Base-by-base conservation (phyloP, 1,140 invertebrate genomes). In the Tribolium madens region DNA sequence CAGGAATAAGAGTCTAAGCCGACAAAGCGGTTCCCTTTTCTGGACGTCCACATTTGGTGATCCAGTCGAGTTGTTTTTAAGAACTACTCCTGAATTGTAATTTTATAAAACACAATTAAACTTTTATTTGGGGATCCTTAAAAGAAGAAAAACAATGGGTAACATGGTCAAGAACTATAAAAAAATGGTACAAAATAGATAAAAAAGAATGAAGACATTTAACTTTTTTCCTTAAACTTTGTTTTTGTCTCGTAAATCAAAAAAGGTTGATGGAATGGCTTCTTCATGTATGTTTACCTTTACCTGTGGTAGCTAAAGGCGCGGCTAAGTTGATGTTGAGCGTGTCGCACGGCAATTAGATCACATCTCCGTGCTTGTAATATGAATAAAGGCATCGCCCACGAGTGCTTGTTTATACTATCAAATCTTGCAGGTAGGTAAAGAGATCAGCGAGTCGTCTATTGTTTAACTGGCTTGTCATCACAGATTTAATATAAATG, bases 311-410 rank as follows among this genome's bases (percentile, higher is more conserved):
- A 77, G 77, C 73, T 48, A 31, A 69, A 78, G 77, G 77, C 68
- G 77, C 77, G 77, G 73, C 53, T 69, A 75, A 42, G 68, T 75
- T 76, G 74, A 79, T 79, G 74, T 79, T 52, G 75, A 79, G 77
- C 78, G 78, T 79, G 78, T 79, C 78, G 71, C 69, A 79, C 78
- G 75, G 78, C 78, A 79, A 79, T 79, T 79, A 79, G 78, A 79
- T 79, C 78, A 79, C 78, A 79, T 79, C 78, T 76, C 17, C 69
- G 71, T 47, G 60, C 70, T 76, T 79, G 78, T 79, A 79, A 79
- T 76, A 79, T 79, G 78, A 79, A 79, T 79, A 69, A 33, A 15
- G 76, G 70, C 57, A 72, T 79, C 78, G 75, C 78, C 78, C 75
- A 79, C 77, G 48, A 75, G 64, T 14, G 42, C 64, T 69, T 42